Percentiles rank a stretch among this genome's conserved stretches.
These are phyloP conservation scores for Urocitellus parryii DNA, from an alignment of 2,113 vertebrate genomes.

Conservation along the genomic window DNA sequence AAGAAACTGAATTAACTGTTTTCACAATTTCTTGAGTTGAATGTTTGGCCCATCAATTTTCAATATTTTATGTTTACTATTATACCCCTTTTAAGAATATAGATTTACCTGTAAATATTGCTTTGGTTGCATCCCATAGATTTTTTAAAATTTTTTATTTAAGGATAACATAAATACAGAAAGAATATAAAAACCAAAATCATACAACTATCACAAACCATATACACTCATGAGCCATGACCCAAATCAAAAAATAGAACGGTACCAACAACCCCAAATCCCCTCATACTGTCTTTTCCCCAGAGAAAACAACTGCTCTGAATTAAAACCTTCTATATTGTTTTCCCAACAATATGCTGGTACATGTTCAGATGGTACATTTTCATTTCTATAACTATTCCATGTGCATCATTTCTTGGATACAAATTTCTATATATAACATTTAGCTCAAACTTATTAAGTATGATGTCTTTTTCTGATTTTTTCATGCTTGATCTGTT, in stretches of 20 bases:
- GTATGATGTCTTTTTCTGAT: neutral
- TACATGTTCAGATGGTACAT: too few species aligned
- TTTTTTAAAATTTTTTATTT: neutral
- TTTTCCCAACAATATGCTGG: neutral
- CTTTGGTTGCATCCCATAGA: neutral
- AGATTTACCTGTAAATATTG: neutral
- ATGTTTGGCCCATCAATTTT: slow-evolving; percentile 29
- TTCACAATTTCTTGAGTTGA: slow-evolving; percentile 1
- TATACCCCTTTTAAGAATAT: neutral
- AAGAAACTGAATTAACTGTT: slow-evolving; percentile 4
- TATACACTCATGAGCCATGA: neutral
- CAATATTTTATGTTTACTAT: neutral
- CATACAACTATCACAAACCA: neutral
- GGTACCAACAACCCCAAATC: neutral
- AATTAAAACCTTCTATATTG: neutral
- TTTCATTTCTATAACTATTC: too few species aligned
- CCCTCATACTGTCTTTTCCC: neutral
- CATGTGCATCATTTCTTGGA: too few species aligned
- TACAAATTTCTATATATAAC: neutral
- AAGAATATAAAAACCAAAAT: neutral
- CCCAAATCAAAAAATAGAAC: neutral
- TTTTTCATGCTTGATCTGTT: neutral
- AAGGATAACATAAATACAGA: neutral
- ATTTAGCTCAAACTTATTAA: neutral
- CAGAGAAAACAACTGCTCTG: neutral